These are phyloP conservation scores for Hypothenemus hampei DNA, from an alignment of 1,140 invertebrate genomes.

Conservation along the genomic window DNA sequence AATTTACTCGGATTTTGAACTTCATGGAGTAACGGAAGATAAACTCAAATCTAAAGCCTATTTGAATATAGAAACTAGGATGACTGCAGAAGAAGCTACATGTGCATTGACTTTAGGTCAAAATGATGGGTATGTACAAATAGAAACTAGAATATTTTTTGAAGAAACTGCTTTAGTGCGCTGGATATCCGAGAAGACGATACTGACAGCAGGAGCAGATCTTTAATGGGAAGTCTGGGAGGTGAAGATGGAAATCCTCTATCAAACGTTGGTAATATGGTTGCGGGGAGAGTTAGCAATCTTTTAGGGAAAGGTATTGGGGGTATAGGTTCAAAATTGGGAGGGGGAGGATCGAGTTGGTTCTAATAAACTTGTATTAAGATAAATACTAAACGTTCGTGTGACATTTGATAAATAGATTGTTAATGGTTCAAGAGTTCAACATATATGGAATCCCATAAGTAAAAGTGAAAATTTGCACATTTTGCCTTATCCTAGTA, in stretches of 20 bases:
- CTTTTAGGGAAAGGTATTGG: conserved; percentile 80
- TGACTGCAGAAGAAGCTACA: conserved; percentile 96
- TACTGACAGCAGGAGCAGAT: conserved; percentile 58
- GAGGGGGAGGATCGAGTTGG: conserved; percentile 47
- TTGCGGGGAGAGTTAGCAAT: conserved; percentile 72
- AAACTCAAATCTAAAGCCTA: conserved; percentile 97
- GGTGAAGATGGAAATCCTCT: conserved; percentile 62
- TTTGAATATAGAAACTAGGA: conserved; percentile 85
- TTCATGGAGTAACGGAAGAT: conserved; percentile 97
- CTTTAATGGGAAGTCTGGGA: conserved; percentile 56
- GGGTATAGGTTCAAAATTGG: conserved; percentile 74
- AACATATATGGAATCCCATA: no score
- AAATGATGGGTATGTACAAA: conserved; percentile 50
- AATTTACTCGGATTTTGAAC: conserved; percentile 97
- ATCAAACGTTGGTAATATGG: conserved; percentile 64
- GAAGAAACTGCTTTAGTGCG: conserved; percentile 46
- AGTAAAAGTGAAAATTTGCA: no score
- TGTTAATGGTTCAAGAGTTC: no score
- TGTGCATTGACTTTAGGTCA: conserved; percentile 82
- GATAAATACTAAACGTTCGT: background rate
- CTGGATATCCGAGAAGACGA: conserved; percentile 57
- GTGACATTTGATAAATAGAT: no score
- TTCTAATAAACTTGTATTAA: conserved; percentile 25
- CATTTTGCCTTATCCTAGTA: no score
- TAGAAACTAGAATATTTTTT: background rate